Percentiles rank a stretch among this genome's conserved stretches.
Conservation (phyloP, 2,888 invertebrate species). For the Drosophila diplacantha region DNA sequence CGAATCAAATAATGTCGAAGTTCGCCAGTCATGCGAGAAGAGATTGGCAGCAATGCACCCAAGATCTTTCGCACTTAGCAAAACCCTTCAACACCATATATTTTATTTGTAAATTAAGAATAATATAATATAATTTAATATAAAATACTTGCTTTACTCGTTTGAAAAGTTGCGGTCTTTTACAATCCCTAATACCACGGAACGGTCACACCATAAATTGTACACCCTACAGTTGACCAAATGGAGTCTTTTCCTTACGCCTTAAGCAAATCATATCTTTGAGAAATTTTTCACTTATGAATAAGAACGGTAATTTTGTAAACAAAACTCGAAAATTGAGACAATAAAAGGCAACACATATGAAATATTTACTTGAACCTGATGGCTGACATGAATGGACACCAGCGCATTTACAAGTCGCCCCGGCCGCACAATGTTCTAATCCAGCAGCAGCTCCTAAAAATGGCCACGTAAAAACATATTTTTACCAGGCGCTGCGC, state of each 20-base stretch:
- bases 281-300: not conserved
- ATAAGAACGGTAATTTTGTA: too few relatives aligned
- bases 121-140: too few relatives aligned
- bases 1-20: too few relatives aligned
- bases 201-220: not conserved
- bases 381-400: not conserved
- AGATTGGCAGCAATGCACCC: too few relatives aligned
- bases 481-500: constrained; percentile 15
- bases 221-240: not conserved
- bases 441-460: constrained; percentile 33
- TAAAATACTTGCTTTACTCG: not conserved
- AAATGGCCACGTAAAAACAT: constrained; percentile 57
- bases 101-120: too few relatives aligned
- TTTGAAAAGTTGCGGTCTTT: not conserved
- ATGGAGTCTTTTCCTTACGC: not conserved
- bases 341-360: too few relatives aligned
- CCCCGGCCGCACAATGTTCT: not conserved
- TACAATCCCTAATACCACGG: not conserved
- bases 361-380: not conserved
- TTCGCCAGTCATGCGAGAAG: too few relatives aligned
- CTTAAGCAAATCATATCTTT: accelerated
- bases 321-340: not conserved
- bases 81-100: too few relatives aligned
- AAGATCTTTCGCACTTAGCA: too few relatives aligned
- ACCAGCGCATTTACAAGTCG: constrained; percentile 9